These are phyloP conservation scores for Aptenodytes forsteri DNA, from an alignment of 2,113 vertebrate species.

Conservation along the genomic window DNA sequence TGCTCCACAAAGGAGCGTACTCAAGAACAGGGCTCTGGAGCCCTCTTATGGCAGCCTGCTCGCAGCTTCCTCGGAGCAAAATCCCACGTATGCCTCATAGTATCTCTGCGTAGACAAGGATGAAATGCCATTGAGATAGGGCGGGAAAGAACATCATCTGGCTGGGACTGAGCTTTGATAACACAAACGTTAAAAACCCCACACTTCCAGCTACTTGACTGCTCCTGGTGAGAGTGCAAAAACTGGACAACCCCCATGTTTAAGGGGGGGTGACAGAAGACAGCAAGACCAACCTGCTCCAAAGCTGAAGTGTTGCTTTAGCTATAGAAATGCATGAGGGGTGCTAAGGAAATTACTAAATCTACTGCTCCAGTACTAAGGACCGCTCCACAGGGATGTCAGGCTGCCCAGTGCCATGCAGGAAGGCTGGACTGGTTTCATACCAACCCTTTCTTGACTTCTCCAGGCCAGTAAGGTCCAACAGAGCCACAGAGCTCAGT, in stretches of 20 bases:
- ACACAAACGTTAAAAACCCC: fast-evolving
- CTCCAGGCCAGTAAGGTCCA: not conserved
- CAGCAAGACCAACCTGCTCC: not conserved
- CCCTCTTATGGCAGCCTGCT: constrained; percentile 64
- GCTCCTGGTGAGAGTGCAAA: not conserved
- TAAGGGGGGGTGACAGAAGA: not conserved
- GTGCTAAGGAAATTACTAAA: not conserved
- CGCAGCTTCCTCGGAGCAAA: not conserved
- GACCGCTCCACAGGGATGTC: not conserved
- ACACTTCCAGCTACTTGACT: not conserved
- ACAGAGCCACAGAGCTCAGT: not conserved
- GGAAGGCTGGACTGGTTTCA: not conserved
- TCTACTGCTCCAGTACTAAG: not conserved
- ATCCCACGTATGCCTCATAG: fast-evolving
- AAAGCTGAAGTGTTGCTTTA: not conserved
- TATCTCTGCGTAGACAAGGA: not conserved
- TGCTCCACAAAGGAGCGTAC: not conserved
- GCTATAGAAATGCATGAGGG: fast-evolving
- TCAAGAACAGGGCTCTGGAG: constrained; percentile 50
- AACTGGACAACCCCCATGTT: not conserved
- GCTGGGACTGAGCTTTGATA: not conserved
- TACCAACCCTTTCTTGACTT: not conserved
- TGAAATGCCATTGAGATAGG: not conserved
- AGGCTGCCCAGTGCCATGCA: not conserved
- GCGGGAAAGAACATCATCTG: not conserved